These are phyloP conservation scores for Galago senegalensis DNA, from an alignment of 2,797 vertebrate genomes.

Conservation along the genomic window DNA sequence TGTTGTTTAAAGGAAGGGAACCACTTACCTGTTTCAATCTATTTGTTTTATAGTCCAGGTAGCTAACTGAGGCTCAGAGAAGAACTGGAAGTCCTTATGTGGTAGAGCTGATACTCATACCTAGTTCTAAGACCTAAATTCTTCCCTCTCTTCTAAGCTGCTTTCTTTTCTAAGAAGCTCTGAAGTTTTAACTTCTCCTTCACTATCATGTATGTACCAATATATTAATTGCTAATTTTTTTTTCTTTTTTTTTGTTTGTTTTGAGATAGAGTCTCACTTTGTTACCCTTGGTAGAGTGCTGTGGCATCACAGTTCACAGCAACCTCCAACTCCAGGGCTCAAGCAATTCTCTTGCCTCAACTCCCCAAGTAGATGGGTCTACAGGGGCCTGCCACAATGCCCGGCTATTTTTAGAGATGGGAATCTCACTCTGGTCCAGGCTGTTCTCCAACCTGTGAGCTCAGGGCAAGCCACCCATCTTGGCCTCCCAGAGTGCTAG, in stretches of 20 bases:
- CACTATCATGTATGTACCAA: background rate
- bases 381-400: too few relatives aligned
- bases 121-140: background rate
- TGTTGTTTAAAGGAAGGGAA: background rate
- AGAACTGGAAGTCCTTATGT: background rate
- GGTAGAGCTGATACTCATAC: background rate
- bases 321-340: too few relatives aligned
- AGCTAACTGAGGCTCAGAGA: background rate
- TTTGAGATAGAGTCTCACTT: too few relatives aligned
- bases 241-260: background rate
- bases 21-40: background rate
- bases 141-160: background rate
- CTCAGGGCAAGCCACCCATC: too few relatives aligned
- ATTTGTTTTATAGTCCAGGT: background rate
- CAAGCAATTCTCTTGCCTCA: too few relatives aligned
- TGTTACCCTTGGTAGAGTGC: too few relatives aligned
- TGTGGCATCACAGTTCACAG: too few relatives aligned
- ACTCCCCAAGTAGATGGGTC: too few relatives aligned
- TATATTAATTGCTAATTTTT: background rate
- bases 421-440: too few relatives aligned
- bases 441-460: too few relatives aligned
- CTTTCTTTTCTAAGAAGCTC: slow-evolving; percentile 35
- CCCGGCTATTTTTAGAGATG: too few relatives aligned
- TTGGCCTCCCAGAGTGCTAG: too few relatives aligned
- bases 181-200: background rate